phyloP scores from a whole-genome alignment of 2,888 invertebrate species.

The Steromphala cineraria region DNA sequence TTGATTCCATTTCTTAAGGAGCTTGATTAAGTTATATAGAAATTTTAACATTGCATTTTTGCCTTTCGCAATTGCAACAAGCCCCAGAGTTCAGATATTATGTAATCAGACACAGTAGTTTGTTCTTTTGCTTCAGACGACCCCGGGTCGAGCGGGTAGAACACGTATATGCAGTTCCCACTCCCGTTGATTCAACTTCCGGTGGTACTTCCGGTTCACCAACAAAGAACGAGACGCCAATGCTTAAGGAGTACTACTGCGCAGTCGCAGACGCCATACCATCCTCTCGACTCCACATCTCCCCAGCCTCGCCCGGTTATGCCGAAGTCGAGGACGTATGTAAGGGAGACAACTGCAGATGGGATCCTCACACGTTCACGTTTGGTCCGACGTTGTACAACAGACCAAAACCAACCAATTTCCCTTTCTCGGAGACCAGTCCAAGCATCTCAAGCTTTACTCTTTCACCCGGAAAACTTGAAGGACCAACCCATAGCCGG shows the following conservation, averaged over 20 bases:
- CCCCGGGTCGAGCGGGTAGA: slow-evolving; percentile 30
- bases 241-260: slow-evolving; percentile 24
- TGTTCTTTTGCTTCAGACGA: slow-evolving; percentile 14
- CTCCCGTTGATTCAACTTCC: slow-evolving; percentile 15
- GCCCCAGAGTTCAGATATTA: not conserved
- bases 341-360: slow-evolving; percentile 1
- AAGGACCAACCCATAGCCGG: not conserved
- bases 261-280: slow-evolving; percentile 31
- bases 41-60: no score
- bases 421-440: not conserved
- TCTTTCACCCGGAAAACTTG: not conserved
- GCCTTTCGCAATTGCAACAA: not conserved
- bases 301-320: slow-evolving; percentile 30
- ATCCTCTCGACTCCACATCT: not conserved
- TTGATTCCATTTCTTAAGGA: no score
- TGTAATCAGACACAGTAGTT: not conserved
- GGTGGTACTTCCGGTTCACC: not conserved
- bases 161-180: slow-evolving; percentile 33
- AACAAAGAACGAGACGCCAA: not conserved
- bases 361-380: slow-evolving; percentile 9
- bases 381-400: not conserved
- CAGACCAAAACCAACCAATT: not conserved
- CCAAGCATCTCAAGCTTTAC: not conserved
- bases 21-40: no score
- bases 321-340: slow-evolving; percentile 33